Base-by-base conservation (phyloP, 2,113 vertebrate species). In the Scatophagus argus region DNA sequence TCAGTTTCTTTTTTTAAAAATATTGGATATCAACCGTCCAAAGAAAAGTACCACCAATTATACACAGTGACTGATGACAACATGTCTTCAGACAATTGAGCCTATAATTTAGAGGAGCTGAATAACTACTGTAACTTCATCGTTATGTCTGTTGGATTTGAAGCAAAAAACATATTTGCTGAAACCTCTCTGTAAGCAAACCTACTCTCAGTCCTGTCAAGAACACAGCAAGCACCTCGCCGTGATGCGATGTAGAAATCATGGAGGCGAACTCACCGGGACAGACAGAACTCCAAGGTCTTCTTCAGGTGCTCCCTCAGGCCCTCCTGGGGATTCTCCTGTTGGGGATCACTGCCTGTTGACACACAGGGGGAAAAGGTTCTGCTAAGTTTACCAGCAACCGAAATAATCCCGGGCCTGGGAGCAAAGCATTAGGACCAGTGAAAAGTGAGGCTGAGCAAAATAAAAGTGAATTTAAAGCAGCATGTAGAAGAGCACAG, bases 281-380 rank as follows among this genome's bases (percentile, higher is more conserved):
- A 99, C 41, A 99, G 96, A 90, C 97, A 99, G 94, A 99, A 99
- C 90, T 99, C 98, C 95, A 99, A 94, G 76, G 97, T 98, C 93
- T 98, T 98, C 91, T 98, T 99, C 93, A 99, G 96, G 77, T 97
- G 94, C 91, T 99, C 97, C 79, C 97, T 93, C 79, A 98, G 92
- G 56, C 96, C 95, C 93, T 99, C 97, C 79, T 92, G 92, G 23
- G 75, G 86, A 66, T 67, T 85, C 52, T 93, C 93, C 29, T 81
- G 87, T 63, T 89, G 93, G 5, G 81, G 29, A 21, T 93, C 92
- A n/a, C 65, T 74, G 39, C 79, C 89, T 89, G 82, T 27, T 19
- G 38, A 82, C 29, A 74, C 23, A 25, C n/a, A 16, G 11, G 17
- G 8, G 3, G 1, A 17, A 12, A 64, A 25, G 1, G 2, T 31